Evolutionary conservation across 2,888 invertebrate species (phyloP).

Genomic region (Ischnura elegans): DNA sequence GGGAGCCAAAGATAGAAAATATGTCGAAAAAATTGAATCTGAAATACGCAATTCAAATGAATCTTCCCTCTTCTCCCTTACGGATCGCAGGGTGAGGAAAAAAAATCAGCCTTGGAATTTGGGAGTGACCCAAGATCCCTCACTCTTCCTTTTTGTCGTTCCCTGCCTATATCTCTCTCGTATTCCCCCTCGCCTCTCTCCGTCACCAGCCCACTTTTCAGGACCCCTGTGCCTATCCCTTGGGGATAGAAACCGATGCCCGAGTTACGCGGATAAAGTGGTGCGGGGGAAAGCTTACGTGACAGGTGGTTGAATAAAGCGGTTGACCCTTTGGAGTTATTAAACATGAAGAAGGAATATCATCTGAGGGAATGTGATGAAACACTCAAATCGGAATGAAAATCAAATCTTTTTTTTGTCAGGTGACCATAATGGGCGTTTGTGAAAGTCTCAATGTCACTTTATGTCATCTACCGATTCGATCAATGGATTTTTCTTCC

Average conservation of each 20-base stretch:
- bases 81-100: background rate
- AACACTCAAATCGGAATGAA: too few species aligned
- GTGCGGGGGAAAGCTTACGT: background rate
- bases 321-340: conserved; percentile 33
- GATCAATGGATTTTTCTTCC: too few species aligned
- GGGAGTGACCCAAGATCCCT: conserved; percentile 26
- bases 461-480: too few species aligned
- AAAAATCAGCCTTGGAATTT: conserved; percentile 33
- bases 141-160: background rate
- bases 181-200: background rate
- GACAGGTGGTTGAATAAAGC: conserved; percentile 49
- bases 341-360: too few species aligned
- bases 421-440: too few species aligned
- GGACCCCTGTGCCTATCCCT: too few species aligned
- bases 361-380: too few species aligned
- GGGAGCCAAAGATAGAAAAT: conserved; percentile 35
- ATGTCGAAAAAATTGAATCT: conserved; percentile 13
- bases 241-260: background rate
- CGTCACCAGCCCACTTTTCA: background rate
- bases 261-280: background rate
- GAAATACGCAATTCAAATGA: conserved; percentile 42
- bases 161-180: background rate
- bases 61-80: background rate
- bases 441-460: too few species aligned
- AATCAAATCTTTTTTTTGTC: too few species aligned